Conservation (phyloP, 37 sponge, comb jelly and placozoan species). For the Petrosia ficiformis region DNA sequence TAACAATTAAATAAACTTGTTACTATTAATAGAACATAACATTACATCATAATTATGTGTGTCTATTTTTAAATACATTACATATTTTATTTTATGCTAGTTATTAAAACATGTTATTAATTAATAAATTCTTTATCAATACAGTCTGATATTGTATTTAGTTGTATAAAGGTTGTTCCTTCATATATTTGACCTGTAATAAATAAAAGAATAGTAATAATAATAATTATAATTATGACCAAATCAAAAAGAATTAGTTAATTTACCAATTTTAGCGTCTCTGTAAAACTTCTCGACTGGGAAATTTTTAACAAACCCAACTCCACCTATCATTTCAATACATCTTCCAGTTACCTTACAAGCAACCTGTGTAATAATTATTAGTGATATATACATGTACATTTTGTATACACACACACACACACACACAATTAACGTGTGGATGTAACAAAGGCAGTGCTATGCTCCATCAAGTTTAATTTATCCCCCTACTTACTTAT, state of each 20-base stretch:
- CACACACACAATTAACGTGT: too few relatives aligned
- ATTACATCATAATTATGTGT: background rate
- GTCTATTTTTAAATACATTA: background rate
- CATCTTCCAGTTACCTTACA: conserved; percentile 47
- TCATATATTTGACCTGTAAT: conserved; percentile 86
- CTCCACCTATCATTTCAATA: conserved; percentile 90
- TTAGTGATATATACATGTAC: too few relatives aligned
- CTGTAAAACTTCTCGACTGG: conserved; percentile 93
- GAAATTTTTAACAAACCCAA: conserved; percentile 84
- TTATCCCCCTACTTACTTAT: too few relatives aligned
- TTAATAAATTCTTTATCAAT: conserved; percentile 40
- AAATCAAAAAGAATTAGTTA: background rate
- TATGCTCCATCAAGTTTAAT: too few relatives aligned
- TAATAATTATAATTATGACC: background rate
- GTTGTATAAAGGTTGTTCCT: conserved; percentile 90
- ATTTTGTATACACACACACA: too few relatives aligned
- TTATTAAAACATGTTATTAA: background rate
- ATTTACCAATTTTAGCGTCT: conserved; percentile 86
- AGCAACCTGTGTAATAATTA: conserved; percentile 63
- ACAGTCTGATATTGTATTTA: conserved; percentile 82
- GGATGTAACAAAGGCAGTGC: too few relatives aligned
- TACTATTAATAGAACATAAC: background rate
- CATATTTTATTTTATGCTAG: too few relatives aligned
- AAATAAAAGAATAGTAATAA: background rate
- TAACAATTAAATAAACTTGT: background rate